A percentile compares a stretch with the other conserved stretches of the same genome.
phyloP scores from a whole-genome alignment of 2,888 invertebrate species.

The Gerris lacustris region DNA sequence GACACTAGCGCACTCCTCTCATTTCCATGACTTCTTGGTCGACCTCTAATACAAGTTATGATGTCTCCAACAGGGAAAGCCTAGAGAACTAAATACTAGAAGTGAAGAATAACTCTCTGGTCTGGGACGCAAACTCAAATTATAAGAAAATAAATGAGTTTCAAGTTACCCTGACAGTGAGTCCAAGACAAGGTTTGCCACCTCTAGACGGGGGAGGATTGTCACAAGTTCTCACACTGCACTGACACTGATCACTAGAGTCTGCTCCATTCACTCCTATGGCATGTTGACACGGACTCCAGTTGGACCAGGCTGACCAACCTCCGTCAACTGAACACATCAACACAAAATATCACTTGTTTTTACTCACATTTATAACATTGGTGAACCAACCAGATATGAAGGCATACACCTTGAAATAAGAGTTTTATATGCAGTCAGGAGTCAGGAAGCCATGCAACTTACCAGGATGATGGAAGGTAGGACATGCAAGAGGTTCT shows the following conservation, averaged over 20 bases:
- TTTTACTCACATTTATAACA: no score
- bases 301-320: constrained; percentile 78
- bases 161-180: constrained; percentile 29
- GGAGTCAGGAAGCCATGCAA: background rate
- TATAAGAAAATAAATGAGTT: no score
- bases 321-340: constrained; percentile 54
- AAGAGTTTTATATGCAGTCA: no score
- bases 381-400: no score
- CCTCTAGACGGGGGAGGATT: constrained; percentile 70
- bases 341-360: constrained; percentile 17
- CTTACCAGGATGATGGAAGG: constrained; percentile 46
- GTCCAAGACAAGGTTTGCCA: constrained; percentile 55
- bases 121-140: no score
- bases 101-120: no score
- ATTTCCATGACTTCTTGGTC: no score
- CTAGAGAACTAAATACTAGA: no score
- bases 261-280: constrained; percentile 30
- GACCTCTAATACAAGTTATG: no score
- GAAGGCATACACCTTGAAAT: no score
- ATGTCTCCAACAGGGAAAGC: no score
- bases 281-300: constrained; percentile 61
- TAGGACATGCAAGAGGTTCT: constrained; percentile 55
- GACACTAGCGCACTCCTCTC: no score
- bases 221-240: constrained; percentile 67
- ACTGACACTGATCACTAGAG: constrained; percentile 58